These are phyloP conservation scores for Uropetala carovei DNA, from an alignment of 2,888 invertebrate species.

Conservation along the genomic window DNA sequence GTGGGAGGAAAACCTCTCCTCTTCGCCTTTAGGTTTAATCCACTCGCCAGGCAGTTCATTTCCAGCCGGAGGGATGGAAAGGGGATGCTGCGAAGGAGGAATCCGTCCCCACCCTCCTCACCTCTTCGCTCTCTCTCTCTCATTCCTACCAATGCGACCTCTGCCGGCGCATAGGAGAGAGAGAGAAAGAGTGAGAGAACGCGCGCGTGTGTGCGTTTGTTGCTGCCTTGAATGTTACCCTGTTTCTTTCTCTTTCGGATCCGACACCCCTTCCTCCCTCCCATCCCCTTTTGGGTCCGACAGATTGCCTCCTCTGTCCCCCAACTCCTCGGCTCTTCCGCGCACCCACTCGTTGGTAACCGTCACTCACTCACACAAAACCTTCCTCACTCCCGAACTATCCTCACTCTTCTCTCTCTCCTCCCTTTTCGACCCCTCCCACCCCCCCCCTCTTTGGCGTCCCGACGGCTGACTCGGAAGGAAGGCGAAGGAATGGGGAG, in stretches of 20 bases:
- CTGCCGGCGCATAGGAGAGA: neutral
- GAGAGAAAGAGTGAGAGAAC: neutral
- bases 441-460: conserved; percentile 17
- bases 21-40: conserved; percentile 25
- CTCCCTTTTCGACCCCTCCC: neutral
- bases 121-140: neutral
- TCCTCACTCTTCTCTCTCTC: neutral
- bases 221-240: neutral
- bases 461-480: conserved; percentile 63
- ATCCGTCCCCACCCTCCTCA: neutral
- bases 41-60: conserved; percentile 59
- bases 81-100: neutral
- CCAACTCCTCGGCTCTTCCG: neutral
- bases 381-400: neutral
- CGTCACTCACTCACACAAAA: conserved; percentile 39
- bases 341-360: conserved; percentile 10
- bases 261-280: neutral
- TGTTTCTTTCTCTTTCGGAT: neutral
- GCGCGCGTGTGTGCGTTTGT: neutral
- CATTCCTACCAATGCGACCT: neutral
- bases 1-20: conserved; percentile 5
- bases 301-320: neutral
- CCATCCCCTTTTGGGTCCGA: neutral
- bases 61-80: neutral
- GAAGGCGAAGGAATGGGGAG: conserved; percentile 13